These are phyloP conservation scores for Rhimphoctona megacephalus DNA, from an alignment of 2,888 invertebrate species.

Conservation along the genomic window DNA sequence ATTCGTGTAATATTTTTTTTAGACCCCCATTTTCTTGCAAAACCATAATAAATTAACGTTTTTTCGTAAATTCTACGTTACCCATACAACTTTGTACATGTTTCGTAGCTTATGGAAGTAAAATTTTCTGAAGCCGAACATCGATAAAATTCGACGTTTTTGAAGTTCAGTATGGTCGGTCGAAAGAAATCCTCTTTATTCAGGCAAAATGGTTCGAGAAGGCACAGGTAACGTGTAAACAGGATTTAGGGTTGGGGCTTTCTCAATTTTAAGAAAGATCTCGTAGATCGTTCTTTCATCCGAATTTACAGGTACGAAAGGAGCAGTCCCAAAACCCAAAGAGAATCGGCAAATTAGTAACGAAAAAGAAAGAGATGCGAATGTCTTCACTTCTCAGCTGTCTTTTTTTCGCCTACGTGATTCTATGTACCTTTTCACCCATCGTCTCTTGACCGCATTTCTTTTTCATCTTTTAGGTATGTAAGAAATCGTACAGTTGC, in stretches of 20 bases:
- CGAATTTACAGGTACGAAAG: conserved; percentile 46
- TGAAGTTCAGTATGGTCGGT: conserved; percentile 4
- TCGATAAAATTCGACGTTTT: not conserved
- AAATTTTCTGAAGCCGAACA: not conserved
- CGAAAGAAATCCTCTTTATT: conserved; percentile 24
- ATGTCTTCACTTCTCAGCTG: conserved; percentile 17
- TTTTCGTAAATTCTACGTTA: not conserved
- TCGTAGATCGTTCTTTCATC: conserved; percentile 4
- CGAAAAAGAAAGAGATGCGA: not conserved
- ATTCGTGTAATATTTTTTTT: no score
- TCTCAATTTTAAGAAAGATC: conserved; percentile 28
- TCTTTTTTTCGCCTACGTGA: conserved; percentile 14
- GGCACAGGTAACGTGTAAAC: conserved; percentile 67
- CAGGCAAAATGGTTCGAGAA: conserved; percentile 46
- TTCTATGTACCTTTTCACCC: conserved; percentile 38
- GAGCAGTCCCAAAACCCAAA: conserved; percentile 29
- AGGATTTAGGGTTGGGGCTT: conserved; percentile 16
- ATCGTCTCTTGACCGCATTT: conserved; percentile 50
- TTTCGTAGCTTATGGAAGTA: not conserved
- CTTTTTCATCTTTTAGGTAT: conserved; percentile 41
- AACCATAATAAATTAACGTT: not conserved
- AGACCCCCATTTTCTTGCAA: not conserved
- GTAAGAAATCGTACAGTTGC: conserved; percentile 64
- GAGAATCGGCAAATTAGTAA: conserved; percentile 35
- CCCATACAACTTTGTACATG: no score